phyloP scores from a whole-genome alignment of 2,113 vertebrate species.

The Petromus typicus region DNA sequence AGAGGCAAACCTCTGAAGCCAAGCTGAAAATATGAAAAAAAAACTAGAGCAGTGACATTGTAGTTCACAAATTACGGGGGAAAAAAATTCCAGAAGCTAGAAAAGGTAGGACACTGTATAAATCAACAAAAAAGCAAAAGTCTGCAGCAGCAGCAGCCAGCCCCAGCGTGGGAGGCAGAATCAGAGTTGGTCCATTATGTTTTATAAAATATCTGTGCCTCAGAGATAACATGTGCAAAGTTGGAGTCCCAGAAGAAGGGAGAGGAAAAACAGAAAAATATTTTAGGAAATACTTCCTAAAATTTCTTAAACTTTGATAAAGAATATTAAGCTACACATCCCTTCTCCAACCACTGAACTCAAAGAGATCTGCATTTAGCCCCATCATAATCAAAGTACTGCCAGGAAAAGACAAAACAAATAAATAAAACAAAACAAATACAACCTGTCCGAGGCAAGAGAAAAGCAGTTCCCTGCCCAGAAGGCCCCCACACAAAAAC shows the following conservation, averaged over 20 bases:
- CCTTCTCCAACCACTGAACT: neutral
- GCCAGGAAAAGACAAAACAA: neutral
- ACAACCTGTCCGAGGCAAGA: no score
- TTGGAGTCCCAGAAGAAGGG: neutral
- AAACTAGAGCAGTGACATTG: neutral
- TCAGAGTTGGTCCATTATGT: neutral
- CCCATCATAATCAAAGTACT: neutral
- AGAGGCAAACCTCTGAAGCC: neutral
- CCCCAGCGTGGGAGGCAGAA: neutral
- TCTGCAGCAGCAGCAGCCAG: neutral
- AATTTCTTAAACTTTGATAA: neutral
- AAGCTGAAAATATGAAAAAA: neutral
- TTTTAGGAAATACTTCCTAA: neutral
- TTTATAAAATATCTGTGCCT: neutral
- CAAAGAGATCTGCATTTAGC: neutral
- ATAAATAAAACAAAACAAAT: neutral
- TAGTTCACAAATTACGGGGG: neutral
- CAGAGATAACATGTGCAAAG: neutral
- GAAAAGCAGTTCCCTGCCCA: neutral
- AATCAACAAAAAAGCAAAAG: neutral
- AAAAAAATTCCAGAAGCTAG: neutral
- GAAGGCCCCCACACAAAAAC: neutral
- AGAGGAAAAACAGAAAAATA: neutral
- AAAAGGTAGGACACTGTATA: neutral
- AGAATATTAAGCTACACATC: neutral